Evolutionary conservation across 2,888 invertebrate species (phyloP), one percentile per base, ranked within the genome.

Genomic region (Trissolcus japonicus): DNA sequence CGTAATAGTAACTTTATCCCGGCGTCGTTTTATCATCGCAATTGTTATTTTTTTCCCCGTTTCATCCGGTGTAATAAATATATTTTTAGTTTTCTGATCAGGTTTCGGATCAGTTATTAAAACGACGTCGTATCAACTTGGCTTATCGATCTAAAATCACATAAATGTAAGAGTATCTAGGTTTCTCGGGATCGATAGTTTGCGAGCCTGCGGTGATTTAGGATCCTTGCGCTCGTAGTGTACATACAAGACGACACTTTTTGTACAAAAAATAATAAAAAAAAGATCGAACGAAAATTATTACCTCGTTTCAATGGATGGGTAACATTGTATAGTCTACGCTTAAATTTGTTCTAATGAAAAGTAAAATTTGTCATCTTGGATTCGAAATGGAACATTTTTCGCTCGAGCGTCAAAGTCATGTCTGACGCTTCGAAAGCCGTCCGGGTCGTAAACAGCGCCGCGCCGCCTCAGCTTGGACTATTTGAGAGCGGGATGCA

Each of bases 71-170:
- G 13, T 16, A 46, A 16, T n/a, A 46, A 16, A 16, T 46, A 46
- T 6, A n/a, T 14, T 46, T 16, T 46, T 46, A 6, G 16, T 35
- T 35, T 9, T 11, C 35, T 11, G 35, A 35, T 35, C 35, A 35
- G 35, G 9, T 7, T 35, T 11, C 11, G 4, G 35, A 35, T 35
- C 35, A 35, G 21, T 51, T 21, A n/a, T 63, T 68, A 79, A 80
- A 80, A 76, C 79, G 80, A 80, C 79, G 80, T 80, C 84, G 83
- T 77, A 65, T 72, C 78, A 51, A 77, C 76, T 80, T 76, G 79
- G 81, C 86, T 87, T 86, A 86, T 77, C 80, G 81, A 76, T 81
- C 86, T 87, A 87, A 87, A 87, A 87, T 87, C 87, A 87, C 87
- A 87, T 87, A 85, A 84, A 87, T 85, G 83, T 86, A 86, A 86